Percentiles rank a stretch among this genome's conserved stretches.
Conservation (phyloP, 1,140 invertebrate species). For the Diorhabda elongata region DNA sequence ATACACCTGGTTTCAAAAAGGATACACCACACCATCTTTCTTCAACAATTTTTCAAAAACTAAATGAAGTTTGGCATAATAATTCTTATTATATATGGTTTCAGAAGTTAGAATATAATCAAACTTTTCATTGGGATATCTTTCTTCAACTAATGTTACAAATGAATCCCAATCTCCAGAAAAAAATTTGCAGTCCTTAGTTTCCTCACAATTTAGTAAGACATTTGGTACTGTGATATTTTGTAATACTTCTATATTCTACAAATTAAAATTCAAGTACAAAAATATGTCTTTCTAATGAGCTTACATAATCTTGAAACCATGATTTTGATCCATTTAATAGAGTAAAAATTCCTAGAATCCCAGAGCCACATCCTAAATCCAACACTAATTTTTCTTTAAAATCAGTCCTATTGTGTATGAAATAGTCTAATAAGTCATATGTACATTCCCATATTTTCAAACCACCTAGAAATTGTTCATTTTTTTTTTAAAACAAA, state of each 20-base stretch:
- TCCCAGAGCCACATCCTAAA: conserved; percentile 81
- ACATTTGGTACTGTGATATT: conserved; percentile 76
- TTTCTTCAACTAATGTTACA: conserved; percentile 46
- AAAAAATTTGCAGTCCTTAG: conserved; percentile 60
- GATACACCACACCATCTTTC: conserved; percentile 58
- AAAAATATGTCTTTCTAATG: neutral
- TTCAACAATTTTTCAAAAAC: conserved; percentile 67
- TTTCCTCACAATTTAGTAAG: conserved; percentile 59
- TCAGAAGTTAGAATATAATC: conserved; percentile 85
- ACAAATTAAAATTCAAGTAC: conserved; percentile 40
- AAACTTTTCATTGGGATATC: conserved; percentile 55
- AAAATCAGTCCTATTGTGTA: conserved; percentile 48
- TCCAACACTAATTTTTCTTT: conserved; percentile 63
- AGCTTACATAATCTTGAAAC: conserved; percentile 88
- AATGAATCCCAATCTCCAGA: conserved; percentile 78
- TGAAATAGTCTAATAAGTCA: conserved; percentile 66
- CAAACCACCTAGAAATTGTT: conserved; percentile 63
- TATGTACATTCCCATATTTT: conserved; percentile 88
- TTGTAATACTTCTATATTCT: conserved; percentile 76
- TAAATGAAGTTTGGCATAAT: conserved; percentile 70
- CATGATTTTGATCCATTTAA: conserved; percentile 60
- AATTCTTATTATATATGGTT: conserved; percentile 83
- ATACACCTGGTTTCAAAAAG: conserved; percentile 27
- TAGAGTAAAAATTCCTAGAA: conserved; percentile 72
- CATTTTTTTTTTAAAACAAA: conserved; percentile 19